Base-by-base conservation (phyloP, 2,888 invertebrate genomes). In the Leucania comma region DNA sequence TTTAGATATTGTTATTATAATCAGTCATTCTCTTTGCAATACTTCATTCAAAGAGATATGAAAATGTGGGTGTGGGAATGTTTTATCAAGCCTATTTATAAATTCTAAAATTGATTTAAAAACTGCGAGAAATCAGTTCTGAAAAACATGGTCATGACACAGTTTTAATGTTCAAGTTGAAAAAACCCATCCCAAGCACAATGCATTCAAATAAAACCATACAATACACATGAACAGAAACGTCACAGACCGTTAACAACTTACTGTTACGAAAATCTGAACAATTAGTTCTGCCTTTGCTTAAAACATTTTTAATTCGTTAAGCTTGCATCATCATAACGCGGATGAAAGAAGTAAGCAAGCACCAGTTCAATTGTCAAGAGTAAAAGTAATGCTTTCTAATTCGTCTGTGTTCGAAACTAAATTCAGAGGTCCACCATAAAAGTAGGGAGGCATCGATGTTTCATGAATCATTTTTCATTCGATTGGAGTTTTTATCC, bases 251-350 rank as follows among this genome's bases (percentile, higher is more conserved):
- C 83, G 83, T 85, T 82, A 85, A 58, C 67, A 77, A 70, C 61
- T 61, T 69, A 73, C 78, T 76, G 79, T 84, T 86, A 83, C 82
- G 74, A 80, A 87, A 87, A 87, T 84, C 80, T 70, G 77, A 77
- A 81, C 87, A 86, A 91, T 91, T 90, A 83, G 90, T 90, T 87
- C 87, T 88, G 90, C 88, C 85, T 88, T 86, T 84, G 81, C 82
- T 86, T 83, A 80, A 78, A 84, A 84, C 75, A 86, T 87, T 86
- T 84, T 86, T 82, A 87, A 89, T 89, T 86, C 84, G 87, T 83
- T 84, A 78, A 81, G 86, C 87, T 91, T 90, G 85, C 86, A 76
- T 82, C 80, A 82, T 68, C 71, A 82, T 68, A 86, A 77, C 53
- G 54, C 42, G 68, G 58, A 51, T 60, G 48, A 77, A 72, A 73